Base-by-base conservation (phyloP, 1,140 invertebrate species). In the Glossosoma conforme region DNA sequence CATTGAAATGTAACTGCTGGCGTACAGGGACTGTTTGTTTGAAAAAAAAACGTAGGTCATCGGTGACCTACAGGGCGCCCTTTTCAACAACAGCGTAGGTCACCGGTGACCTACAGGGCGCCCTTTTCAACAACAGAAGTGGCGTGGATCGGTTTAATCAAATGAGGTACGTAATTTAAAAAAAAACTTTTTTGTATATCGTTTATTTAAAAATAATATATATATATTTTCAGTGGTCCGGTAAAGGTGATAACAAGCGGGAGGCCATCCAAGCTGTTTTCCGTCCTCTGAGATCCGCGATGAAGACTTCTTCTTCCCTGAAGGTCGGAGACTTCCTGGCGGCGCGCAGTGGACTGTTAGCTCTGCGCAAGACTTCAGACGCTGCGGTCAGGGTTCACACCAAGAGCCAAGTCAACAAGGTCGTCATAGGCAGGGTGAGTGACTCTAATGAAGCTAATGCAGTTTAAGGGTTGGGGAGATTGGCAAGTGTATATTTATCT, bases 311-410 rank as follows among this genome's bases (percentile, higher is more conserved):
- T 49, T 84, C 83, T 4, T 73, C 73, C 58, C 81, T 87, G 14
- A 77, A 75, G 52, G 69, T 91, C 33, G 79, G 80, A 40, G 82
- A 86, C 63, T 75, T 97, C 53, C 62, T 97, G 15, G 83, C 91
- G 4, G 88, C 91, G 0, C 77, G 92, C 52, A 83, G 87, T 17
- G 86, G 91, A 65, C 61, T 95, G 41, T 80, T 90, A 1, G 78
- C 87, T 18, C 80, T 94, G 9, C 89, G 93, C 67, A 96, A 96
- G 70, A 95, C 90, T 0, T 93, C 86, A 60, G 90, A 74, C 62
- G 85, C 86, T 1, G 76, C 78, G 43, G 86, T 90, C 6, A 76
- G 89, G 35, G 85, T 85, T 65, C 86, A 89, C 62, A 92, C 89
- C 0, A 78, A 83, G 61, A 87, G 84, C 56, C 74, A 83, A 33